Conservation (phyloP, 2,113 vertebrate genomes). For the Anarrhichthys ocellatus region DNA sequence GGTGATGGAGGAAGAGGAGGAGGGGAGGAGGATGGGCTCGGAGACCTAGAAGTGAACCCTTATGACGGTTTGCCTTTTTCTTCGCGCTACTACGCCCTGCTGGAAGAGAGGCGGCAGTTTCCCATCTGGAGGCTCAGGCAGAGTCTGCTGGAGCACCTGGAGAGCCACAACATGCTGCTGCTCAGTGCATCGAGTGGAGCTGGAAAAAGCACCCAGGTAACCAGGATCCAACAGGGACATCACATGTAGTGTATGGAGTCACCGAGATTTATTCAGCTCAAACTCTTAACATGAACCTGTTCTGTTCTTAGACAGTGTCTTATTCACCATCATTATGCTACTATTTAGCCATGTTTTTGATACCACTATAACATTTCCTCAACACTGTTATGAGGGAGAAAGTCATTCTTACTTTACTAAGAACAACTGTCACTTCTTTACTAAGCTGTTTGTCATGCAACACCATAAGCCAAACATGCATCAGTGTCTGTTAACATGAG, state of each 20-base stretch:
- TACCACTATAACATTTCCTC: background rate
- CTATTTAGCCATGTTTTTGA: background rate
- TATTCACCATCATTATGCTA: background rate
- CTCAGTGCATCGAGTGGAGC: conserved; percentile 87
- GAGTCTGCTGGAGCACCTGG: conserved; percentile 89
- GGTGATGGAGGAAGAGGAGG: conserved; percentile 45
- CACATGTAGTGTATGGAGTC: background rate
- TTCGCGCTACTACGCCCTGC: conserved; percentile 91
- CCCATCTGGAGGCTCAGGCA: conserved; percentile 88
- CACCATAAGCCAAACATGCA: background rate
- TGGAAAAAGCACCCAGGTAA: conserved; percentile 96
- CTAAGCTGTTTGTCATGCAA: background rate
- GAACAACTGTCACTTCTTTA: too few species aligned
- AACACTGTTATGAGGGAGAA: background rate
- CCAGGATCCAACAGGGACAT: background rate
- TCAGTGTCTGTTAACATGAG: background rate
- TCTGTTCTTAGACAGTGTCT: background rate
- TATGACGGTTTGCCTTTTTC: conserved; percentile 96
- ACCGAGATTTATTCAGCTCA: background rate
- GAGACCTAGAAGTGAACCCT: conserved; percentile 93
- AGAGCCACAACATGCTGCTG: conserved; percentile 87
- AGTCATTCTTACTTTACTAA: background rate
- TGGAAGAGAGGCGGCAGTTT: conserved; percentile 85
- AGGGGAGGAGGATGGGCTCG: conserved; percentile 57
- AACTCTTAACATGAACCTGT: background rate